These are phyloP conservation scores for Barypeithes pellucidus DNA, from an alignment of 2,888 invertebrate genomes.

Conservation along the genomic window DNA sequence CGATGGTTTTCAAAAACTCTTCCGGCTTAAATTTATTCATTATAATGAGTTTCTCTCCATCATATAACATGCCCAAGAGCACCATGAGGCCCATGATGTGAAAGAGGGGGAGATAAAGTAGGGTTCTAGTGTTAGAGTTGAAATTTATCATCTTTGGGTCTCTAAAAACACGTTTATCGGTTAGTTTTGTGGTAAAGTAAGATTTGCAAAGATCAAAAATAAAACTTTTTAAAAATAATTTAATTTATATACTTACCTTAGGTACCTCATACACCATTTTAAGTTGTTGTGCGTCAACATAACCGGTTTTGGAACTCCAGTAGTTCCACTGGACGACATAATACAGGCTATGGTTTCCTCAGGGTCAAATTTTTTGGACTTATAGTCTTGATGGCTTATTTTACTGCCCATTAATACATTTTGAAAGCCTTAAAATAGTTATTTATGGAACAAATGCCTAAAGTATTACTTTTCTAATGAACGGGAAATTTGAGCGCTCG, in stretches of 20 bases:
- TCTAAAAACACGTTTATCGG: constrained; percentile 14
- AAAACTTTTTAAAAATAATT: no score
- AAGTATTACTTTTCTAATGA: no score
- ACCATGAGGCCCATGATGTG: constrained; percentile 27
- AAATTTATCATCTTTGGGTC: constrained; percentile 18
- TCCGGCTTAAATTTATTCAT: constrained; percentile 64
- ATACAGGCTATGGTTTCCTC: constrained; percentile 70
- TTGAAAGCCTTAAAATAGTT: no score
- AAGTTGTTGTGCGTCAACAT: constrained; percentile 29
- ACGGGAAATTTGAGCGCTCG: no score
- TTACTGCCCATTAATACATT: background rate
- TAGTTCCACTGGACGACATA: constrained; percentile 71
- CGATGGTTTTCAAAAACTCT: constrained; percentile 80
- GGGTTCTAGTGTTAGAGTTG: constrained; percentile 1
- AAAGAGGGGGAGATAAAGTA: constrained; percentile 25
- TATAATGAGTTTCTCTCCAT: constrained; percentile 12
- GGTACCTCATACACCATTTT: constrained; percentile 14
- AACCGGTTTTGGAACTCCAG: constrained; percentile 32
- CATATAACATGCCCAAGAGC: background rate
- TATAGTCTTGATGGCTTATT: constrained; percentile 13
- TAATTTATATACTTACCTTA: constrained; percentile 27
- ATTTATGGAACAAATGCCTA: no score
- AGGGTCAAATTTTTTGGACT: constrained; percentile 5
- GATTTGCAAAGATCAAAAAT: no score
- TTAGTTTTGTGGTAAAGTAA: no score